Evolutionary conservation across 2,888 invertebrate species (phyloP).

Genomic region (Hydriomena furcata): DNA sequence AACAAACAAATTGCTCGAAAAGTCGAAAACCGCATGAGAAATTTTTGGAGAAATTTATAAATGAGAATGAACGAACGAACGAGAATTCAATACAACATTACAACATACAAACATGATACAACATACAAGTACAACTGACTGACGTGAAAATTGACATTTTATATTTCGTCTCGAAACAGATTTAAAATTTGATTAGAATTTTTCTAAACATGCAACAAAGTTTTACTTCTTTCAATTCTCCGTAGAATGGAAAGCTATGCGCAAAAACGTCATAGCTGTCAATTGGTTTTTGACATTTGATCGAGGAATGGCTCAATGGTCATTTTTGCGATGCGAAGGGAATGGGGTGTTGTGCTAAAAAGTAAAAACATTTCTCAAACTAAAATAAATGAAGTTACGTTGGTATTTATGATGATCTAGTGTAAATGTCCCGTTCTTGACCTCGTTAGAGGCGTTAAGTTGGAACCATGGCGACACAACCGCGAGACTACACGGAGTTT

Average conservation of each 20-base stretch:
- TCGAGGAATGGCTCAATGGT: conserved; percentile 44
- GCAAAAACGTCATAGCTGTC: conserved; percentile 1
- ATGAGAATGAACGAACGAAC: too few species aligned
- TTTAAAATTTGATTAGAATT: too few species aligned
- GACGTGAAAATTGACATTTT: neutral
- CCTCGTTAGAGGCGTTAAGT: conserved; percentile 6
- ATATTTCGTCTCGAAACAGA: neutral
- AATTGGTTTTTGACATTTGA: conserved; percentile 33
- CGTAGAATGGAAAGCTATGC: conserved; percentile 12
- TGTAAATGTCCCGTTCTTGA: neutral
- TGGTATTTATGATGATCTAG: conserved; percentile 47
- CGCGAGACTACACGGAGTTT: conserved; percentile 86
- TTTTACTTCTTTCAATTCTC: neutral
- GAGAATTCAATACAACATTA: too few species aligned
- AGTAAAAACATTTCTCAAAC: neutral
- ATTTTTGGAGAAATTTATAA: too few species aligned
- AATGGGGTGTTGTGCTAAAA: conserved; percentile 53
- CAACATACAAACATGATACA: too few species aligned
- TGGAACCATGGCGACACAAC: conserved; percentile 77
- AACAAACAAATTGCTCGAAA: too few species aligned
- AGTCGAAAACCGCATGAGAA: too few species aligned
- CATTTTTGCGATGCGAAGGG: conserved; percentile 50
- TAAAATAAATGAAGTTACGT: conserved; percentile 9
- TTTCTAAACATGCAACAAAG: too few species aligned
- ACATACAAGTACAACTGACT: too few species aligned